Base-by-base conservation (phyloP, 2,888 invertebrate species). In the Heterodera filipjevi region DNA sequence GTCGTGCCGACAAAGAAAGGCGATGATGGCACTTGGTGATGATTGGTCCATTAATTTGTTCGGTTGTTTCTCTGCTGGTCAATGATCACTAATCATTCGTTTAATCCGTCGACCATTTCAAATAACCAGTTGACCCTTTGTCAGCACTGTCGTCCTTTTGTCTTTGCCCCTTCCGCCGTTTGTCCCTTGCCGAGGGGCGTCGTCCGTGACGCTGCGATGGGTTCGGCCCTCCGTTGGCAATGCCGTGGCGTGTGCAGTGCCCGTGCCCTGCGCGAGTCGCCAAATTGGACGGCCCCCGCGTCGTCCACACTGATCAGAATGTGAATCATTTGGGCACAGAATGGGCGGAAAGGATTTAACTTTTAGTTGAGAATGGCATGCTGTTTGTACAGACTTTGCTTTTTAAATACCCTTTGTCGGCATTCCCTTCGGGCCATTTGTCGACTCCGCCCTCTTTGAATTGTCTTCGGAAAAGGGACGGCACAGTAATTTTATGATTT, bases 231-330 rank as follows among this genome's bases (percentile, higher is more conserved):
- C 22, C 59, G 59, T 8, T 59, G 19, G 59, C 59, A 1, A 27
- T 59, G 59, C 59, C 59, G 59, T 22, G 22, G 6, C 10, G 27
- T 27, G 59, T 59, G 2, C 59, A 27, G 27, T 59, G 59, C 59
- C 59, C 59, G 59, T 8, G 59, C 59, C 59, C 59, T 5, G 27
- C 59, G 59, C 59, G 59, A 59, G 59, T 59, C 59, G 59, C 59
- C 59, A n/a, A 59, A 59, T 59, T 59, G 59, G 59, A n/a, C 59
- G 59, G 59, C 27, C 59, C 22, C 59, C 59, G n/a, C 27, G 22
- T 59, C 59, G n/a, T 59, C 59, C 2, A 59, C 59, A 59, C 59
- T 59, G 59, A 59, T 59, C 59, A 59, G 59, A 59, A 59, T 59
- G 27, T 59, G 59, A 59, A 59, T 59, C 59, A 59, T 59, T 59